phyloP scores from a whole-genome alignment of 2,797 vertebrate genomes.

The Ispidina picta region DNA sequence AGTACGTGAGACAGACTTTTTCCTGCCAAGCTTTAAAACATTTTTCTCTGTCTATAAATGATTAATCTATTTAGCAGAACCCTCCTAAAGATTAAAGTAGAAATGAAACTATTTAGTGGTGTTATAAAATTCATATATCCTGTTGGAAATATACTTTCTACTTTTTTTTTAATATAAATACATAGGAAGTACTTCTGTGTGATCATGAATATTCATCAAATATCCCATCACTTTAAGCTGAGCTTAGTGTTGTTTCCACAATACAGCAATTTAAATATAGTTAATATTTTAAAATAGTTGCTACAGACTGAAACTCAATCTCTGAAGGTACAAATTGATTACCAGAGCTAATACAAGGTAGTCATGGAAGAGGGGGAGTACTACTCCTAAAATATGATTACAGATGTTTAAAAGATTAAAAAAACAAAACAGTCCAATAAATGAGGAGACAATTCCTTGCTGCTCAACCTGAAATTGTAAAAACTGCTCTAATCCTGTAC shows the following conservation, averaged over 20 bases:
- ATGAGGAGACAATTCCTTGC: not conserved
- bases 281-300: not conserved
- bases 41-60: not conserved
- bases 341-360: rapidly evolving
- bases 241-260: not conserved
- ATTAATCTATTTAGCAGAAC: not conserved
- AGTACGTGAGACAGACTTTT: not conserved
- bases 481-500: not conserved
- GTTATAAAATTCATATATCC: not conserved
- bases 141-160: not conserved
- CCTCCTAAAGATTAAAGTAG: not conserved
- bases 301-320: not conserved
- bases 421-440: not conserved
- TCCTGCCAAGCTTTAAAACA: not conserved
- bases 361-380: not conserved
- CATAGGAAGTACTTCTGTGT: not conserved
- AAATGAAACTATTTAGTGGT: not conserved
- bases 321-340: not conserved
- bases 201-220: not conserved
- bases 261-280: not conserved
- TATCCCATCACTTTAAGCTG: not conserved
- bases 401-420: not conserved
- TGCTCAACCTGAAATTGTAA: not conserved
- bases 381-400: not conserved
- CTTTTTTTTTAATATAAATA: not conserved